Evolutionary conservation across 1,140 invertebrate genomes (phyloP).

Genomic region (Drosophila tani): DNA sequence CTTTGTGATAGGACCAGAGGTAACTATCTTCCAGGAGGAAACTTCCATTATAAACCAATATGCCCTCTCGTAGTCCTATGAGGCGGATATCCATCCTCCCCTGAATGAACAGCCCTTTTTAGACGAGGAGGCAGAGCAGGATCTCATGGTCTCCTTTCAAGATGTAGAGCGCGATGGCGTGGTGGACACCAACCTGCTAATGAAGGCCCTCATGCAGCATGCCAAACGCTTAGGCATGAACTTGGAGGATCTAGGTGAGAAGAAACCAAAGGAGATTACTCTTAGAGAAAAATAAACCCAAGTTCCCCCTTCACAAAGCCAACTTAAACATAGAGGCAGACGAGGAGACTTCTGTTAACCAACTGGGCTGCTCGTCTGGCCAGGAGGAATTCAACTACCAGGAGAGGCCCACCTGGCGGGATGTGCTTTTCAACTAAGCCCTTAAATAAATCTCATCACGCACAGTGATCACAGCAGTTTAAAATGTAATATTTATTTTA

Average conservation of each 20-base stretch:
- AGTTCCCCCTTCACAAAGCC: constrained; percentile 7
- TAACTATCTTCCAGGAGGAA: background rate
- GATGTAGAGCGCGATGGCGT: constrained; percentile 37
- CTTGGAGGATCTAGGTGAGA: constrained; percentile 55
- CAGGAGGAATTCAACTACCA: constrained; percentile 2
- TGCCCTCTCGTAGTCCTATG: background rate
- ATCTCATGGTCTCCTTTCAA: constrained; percentile 20
- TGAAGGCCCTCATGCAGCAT: constrained; percentile 56
- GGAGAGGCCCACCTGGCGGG: constrained; percentile 53
- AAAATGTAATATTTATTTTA: constrained; percentile 20
- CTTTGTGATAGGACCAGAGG: constrained; percentile 62
- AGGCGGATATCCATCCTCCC: background rate
- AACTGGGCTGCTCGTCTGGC: constrained; percentile 1
- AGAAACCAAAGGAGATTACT: background rate
- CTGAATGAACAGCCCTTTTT: constrained; percentile 9
- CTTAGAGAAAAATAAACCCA: background rate
- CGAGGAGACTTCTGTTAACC: constrained; percentile 1
- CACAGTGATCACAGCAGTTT: constrained; percentile 27
- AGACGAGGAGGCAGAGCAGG: constrained; percentile 1
- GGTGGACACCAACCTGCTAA: constrained; percentile 44
- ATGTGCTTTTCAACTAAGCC: constrained; percentile 54
- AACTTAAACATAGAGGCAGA: constrained; percentile 3
- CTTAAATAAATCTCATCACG: constrained; percentile 15
- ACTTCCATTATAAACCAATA: background rate
- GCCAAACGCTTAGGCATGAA: constrained; percentile 55